Percentiles rank a stretch among this genome's conserved stretches.
Conservation (phyloP, 2,797 vertebrate species). For the Lacerta bilineata region DNA sequence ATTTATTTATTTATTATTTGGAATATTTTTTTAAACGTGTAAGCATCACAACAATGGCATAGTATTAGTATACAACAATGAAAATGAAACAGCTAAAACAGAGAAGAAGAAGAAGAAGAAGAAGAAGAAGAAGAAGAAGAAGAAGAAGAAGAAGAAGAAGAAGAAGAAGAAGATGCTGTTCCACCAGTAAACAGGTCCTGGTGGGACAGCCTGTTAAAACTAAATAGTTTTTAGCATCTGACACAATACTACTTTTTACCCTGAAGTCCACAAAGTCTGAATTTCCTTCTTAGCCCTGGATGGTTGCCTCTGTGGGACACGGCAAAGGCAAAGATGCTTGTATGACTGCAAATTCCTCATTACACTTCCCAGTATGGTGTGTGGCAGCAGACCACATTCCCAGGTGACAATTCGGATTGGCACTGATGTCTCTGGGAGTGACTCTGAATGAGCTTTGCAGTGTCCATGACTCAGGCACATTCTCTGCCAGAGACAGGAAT, state of each 20-base stretch:
- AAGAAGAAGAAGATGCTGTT: too few relatives aligned
- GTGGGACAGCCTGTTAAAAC: neutral
- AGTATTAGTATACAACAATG: too few relatives aligned
- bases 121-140: too few relatives aligned
- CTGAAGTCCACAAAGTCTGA: neutral
- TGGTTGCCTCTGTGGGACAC: neutral
- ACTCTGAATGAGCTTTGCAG: neutral
- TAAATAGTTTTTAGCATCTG: neutral
- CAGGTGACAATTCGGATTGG: neutral
- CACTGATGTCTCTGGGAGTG: neutral
- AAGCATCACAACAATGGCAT: too few relatives aligned
- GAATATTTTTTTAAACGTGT: too few relatives aligned
- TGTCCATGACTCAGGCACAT: neutral
- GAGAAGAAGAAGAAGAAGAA: too few relatives aligned
- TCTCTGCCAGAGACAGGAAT: neutral
- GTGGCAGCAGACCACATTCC: neutral
- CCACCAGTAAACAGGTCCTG: too few relatives aligned
- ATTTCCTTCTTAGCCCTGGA: neutral
- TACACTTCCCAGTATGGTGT: neutral
- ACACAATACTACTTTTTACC: neutral
- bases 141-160: too few relatives aligned
- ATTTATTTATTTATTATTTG: too few relatives aligned
- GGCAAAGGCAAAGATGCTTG: neutral
- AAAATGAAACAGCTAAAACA: too few relatives aligned
- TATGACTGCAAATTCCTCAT: neutral